Percentiles rank a stretch among this genome's conserved stretches.
phyloP scores from a whole-genome alignment of 2,113 vertebrate genomes.

The Bubo bubo region DNA sequence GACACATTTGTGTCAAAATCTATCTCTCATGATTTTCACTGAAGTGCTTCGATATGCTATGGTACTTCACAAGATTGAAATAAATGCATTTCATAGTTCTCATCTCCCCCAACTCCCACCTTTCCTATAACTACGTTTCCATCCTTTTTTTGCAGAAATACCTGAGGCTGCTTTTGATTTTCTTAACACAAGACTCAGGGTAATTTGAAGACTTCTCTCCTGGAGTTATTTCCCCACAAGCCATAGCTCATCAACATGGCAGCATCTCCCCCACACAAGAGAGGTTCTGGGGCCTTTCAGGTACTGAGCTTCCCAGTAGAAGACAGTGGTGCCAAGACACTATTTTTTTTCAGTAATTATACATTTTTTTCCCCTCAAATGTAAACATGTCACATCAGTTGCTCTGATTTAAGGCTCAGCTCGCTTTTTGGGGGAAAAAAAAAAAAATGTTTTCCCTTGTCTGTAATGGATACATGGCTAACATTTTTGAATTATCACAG shows the following conservation, averaged over 20 bases:
- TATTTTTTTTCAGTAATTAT: not conserved
- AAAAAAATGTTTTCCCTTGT: not conserved
- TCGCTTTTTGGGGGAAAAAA: not conserved
- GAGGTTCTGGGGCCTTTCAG: not conserved
- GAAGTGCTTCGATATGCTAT: not conserved
- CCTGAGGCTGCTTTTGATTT: conserved; percentile 9
- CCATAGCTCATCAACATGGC: not conserved
- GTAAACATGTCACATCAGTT: not conserved
- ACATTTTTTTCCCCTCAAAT: not conserved
- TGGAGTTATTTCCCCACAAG: not conserved
- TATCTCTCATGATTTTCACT: conserved; percentile 28
- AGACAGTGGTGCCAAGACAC: not conserved
- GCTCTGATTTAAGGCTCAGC: not conserved
- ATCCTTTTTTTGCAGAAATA: not conserved
- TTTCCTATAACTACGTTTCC: not conserved
- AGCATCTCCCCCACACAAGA: not conserved
- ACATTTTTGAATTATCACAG: not conserved
- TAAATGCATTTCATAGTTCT: conserved; percentile 21
- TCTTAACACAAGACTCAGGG: not conserved
- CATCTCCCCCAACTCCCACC: not conserved
- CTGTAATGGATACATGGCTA: not conserved
- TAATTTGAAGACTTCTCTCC: not conserved
- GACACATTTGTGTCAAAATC: conserved; percentile 59
- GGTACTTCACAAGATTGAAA: conserved; percentile 21
- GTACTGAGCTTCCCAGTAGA: not conserved